Evolutionary conservation across 1,140 invertebrate species (phyloP).

Genomic region (Riptortus pedestris): DNA sequence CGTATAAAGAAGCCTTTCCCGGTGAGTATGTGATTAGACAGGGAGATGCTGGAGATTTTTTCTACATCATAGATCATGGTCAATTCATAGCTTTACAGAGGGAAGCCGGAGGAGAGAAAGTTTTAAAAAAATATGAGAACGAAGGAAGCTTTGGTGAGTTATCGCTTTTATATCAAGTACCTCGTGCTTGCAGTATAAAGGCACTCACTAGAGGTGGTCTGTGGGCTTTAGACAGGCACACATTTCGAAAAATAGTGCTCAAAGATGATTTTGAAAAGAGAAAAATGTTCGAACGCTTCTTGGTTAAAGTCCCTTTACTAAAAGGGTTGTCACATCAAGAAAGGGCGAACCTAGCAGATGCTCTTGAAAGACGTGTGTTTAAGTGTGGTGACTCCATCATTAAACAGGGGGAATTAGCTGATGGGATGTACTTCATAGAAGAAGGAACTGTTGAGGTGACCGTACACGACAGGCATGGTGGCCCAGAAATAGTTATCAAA

Average conservation of each 20-base stretch:
- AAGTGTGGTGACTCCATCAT: constrained; percentile 72
- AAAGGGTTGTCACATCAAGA: constrained; percentile 53
- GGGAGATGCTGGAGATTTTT: constrained; percentile 20
- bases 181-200: constrained; percentile 78
- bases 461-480: constrained; percentile 62
- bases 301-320: constrained; percentile 82
- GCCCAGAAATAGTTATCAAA: constrained; percentile 54
- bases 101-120: background rate
- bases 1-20: background rate
- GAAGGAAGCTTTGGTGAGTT: constrained; percentile 90
- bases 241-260: constrained; percentile 87
- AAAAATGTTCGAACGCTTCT: constrained; percentile 87
- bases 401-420: constrained; percentile 82
- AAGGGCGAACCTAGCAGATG: constrained; percentile 90
- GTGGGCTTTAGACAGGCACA: constrained; percentile 93
- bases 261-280: constrained; percentile 93
- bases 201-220: constrained; percentile 71
- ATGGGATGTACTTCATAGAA: constrained; percentile 96
- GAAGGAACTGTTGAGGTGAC: constrained; percentile 59
- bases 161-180: constrained; percentile 94
- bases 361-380: constrained; percentile 68
- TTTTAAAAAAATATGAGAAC: constrained; percentile 60
- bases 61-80: constrained; percentile 13
- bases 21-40: constrained; percentile 17
- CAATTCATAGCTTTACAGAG: constrained; percentile 1